Evolutionary conservation across 2,888 invertebrate species (phyloP), one percentile per base, ranked within the genome.

Genomic region (Cryptocephalus primarius): DNA sequence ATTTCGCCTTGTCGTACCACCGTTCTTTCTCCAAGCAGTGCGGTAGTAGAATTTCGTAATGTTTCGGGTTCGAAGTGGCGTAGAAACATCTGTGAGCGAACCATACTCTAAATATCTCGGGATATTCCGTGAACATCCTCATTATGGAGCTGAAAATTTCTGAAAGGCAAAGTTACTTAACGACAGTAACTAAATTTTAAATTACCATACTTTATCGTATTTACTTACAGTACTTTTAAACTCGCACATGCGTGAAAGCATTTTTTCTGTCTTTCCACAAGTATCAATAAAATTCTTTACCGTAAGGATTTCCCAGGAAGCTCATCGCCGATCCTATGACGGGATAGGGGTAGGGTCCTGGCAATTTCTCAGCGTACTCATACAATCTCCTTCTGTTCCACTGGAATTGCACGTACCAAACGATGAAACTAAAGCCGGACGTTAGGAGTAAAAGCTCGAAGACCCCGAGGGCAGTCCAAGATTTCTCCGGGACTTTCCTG

Each of bases 21-120:
- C 45, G 32, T 43, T 64, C 62, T 45, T 65, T 64, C 8, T 42
- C 49, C 33, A 63, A 46, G 9, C 56, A 54, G 33, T 55, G 47
- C n/a, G 56, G 54, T 9, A 64, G 42, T 14, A 64, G 47, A 14
- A 62, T 55, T 52, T 63, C 63, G 9, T 59, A 50, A 48, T 63
- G 56, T 43, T 58, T 55, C 8, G 65, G 62, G 36, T 60, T 56
- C 0, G 56, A 53, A 8, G 60, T 52, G 1, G 45, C 53, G 46
- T 60, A 60, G 43, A 61, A 59, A 32, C 63, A 42, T 49, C 52
- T 48, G 4, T 55, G 48, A 9, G 61, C 63, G 34, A 61, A 50
- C 65, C 64, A 64, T 9, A 63, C 51, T 47, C 50, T 52, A 31
- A 57, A 54, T 12, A 59, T 42, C 22, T 52, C 45, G 8, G 60